Base-by-base conservation (phyloP, 2,797 vertebrate species). In the Potorous gilbertii region DNA sequence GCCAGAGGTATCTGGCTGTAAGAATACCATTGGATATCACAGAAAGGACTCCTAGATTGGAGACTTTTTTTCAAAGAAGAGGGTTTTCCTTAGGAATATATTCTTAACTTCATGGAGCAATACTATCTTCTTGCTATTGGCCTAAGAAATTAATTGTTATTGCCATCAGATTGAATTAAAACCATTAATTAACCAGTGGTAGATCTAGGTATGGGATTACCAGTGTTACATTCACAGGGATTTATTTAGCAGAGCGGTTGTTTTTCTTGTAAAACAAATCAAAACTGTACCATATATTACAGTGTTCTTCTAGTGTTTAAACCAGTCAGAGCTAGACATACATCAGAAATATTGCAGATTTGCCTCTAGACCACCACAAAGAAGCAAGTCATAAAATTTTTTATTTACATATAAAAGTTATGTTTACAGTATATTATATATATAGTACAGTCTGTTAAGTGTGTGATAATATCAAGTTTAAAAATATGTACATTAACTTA, bases 41-140 rank as follows among this genome's bases (percentile, higher is more conserved):
- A 66, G 16, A 92, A 59, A 55, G 46, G 90, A 96, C 66, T 87
- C 52, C 91, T 90, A 93, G 14, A 89, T 34, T 29, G 93, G 94
- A 34, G 10, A 4, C 34, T 87, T 6, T 14, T 93, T 24, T 66
- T 93, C 87, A 56, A 46, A 91, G 56, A 91, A n/a, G 52, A 50
- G 27, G 66, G 13, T 57, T 56, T 11, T 74, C 14, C 55, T 46
- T 55, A 54, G 11, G 31, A 16, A 93, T 13, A 46, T 40, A 90
- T 13, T 92, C 10, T 50, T 62, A 31, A n/a, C 0, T 9, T 55
- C 29, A 50, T 24, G 28, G 54, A 16, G 16, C 12, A 74, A 18
- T 50, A 10, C 46, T 14, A 66, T 14, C 66, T 46, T 46, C n/a
- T 81, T 21, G 3, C 2, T 46, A 10, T 9, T 87, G 24, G 21